phyloP scores from a whole-genome alignment of 2,113 vertebrate species.

The Tiliqua scincoides region DNA sequence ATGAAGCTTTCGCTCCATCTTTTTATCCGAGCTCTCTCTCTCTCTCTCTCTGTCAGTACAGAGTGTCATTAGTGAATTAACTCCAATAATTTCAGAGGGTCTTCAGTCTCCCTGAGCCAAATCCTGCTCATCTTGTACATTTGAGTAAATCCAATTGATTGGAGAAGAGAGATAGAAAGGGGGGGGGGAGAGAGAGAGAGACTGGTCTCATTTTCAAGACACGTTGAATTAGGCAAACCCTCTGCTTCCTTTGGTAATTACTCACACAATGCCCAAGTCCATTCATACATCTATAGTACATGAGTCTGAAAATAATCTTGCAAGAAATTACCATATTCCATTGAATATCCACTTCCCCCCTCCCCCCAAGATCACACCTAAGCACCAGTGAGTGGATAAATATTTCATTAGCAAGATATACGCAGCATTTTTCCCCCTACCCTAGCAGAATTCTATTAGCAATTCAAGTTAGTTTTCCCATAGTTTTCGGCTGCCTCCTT shows the following conservation, averaged over 20 bases:
- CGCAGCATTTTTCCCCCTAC: background rate
- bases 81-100: background rate
- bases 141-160: constrained; percentile 1
- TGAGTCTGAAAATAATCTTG: background rate
- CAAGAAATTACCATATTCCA: background rate
- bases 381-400: background rate
- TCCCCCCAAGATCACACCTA: background rate
- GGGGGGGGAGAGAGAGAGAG: no score
- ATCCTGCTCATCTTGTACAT: background rate
- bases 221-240: background rate
- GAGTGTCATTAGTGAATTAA: constrained; percentile 11
- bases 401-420: background rate
- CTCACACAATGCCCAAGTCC: background rate
- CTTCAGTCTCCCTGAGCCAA: background rate
- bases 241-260: background rate
- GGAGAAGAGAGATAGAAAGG: background rate
- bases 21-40: background rate
- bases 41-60: background rate
- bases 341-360: background rate
- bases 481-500: background rate
- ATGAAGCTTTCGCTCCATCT: background rate
- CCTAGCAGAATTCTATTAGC: constrained; percentile 9
- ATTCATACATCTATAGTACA: background rate
- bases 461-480: background rate
- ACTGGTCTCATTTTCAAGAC: background rate